A percentile compares a stretch with the other conserved stretches of the same genome.
Evolutionary conservation across 2,888 invertebrate species (phyloP).

Genomic region (Zhengitettix transpicula): DNA sequence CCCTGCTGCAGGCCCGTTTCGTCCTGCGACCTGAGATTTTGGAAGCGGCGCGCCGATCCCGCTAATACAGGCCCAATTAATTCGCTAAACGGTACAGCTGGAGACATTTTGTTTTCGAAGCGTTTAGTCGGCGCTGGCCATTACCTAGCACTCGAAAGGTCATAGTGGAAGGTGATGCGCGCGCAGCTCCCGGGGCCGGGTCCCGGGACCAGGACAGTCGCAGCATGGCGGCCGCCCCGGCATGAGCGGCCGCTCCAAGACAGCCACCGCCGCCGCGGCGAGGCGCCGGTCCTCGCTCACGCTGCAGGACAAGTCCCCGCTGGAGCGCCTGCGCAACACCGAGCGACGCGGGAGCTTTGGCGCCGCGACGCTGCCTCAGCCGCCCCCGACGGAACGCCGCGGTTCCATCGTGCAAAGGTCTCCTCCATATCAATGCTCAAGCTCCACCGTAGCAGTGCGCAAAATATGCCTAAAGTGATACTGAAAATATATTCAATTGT

Average conservation of each 20-base stretch:
- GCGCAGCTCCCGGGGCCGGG: neutral
- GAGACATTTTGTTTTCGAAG: too few species aligned
- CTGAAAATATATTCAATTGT: too few species aligned
- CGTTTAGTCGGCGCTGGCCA: too few species aligned
- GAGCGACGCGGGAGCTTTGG: conserved; percentile 19
- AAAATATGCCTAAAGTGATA: too few species aligned
- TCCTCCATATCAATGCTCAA: too few species aligned
- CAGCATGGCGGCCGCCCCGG: neutral
- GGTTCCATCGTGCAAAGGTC: conserved; percentile 19
- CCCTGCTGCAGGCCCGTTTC: too few species aligned
- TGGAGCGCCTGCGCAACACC: conserved; percentile 13
- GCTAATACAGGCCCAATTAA: too few species aligned
- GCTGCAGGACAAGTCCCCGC: conserved; percentile 14
- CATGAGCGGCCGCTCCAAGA: neutral
- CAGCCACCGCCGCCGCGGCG: neutral
- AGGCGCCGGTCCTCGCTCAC: conserved; percentile 18
- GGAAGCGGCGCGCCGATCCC: too few species aligned
- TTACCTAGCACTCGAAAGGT: neutral
- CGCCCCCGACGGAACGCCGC: conserved; percentile 13
- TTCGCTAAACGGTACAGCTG: too few species aligned
- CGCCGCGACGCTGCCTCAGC: conserved; percentile 11
- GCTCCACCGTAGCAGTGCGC: too few species aligned
- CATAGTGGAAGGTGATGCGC: neutral
- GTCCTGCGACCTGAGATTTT: too few species aligned
- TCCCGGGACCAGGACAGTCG: neutral